Base-by-base conservation (phyloP, 2,797 vertebrate genomes). In the Craterocephalus amniculus region DNA sequence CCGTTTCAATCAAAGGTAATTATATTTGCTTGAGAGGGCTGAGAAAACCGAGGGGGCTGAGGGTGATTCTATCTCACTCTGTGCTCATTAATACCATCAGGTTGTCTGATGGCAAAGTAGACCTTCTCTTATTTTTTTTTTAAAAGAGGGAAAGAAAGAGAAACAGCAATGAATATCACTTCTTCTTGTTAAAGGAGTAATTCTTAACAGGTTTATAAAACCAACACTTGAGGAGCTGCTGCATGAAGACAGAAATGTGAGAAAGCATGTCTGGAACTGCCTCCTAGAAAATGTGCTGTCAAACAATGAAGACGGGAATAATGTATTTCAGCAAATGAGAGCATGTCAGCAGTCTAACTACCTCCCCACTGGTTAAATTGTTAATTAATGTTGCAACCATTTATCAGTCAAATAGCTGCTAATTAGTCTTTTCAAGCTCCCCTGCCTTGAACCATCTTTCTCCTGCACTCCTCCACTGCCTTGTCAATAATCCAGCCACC, bases 1-100 rank as follows among this genome's bases (percentile, higher is more conserved):
- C 93, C 90, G 74, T 94, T 96, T 95, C 95, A 94, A 95, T 95
- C 94, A 93, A 76, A 86, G 91, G 87, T 96, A 96, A 96, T 96
- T 96, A 95, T 94, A 95, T 94, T 95, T 93, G 78, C 81, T 83
- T 83, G 70, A 72, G 62, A 76, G 64, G 76, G 83, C 80, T 84
- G 87, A 87, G 83, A 85, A 74, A 84, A 90, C 86, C 63, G 70
- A 48, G 83, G 86, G 84, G 64, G 84, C 68, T 70, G 67, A 86
- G 68, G 83, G 81, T 87, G n/a, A 72, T 94, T 85, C 43, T 87
- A 91, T 92, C 88, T 67, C 68, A n/a, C 70, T 56, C 67, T 58
- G 49, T 76, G 77, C 84, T 86, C 85, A 88, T 89, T 87, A 87
- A 69, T 51, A 72, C 29, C 14, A 74, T 78, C 72, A 68, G 79